Base-by-base conservation (phyloP, 1,140 invertebrate genomes). In the Platyscapa corneri region DNA sequence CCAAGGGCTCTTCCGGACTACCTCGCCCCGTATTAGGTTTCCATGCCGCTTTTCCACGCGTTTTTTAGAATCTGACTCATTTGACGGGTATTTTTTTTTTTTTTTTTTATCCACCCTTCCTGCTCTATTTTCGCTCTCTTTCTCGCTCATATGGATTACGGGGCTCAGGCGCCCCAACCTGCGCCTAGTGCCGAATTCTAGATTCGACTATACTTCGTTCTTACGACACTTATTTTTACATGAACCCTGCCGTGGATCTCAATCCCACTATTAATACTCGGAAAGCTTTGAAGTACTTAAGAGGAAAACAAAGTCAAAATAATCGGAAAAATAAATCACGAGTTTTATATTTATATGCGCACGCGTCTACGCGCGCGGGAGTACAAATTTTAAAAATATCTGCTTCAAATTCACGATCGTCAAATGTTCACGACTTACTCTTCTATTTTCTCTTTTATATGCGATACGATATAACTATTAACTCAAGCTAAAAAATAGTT, bases 61-160 rank as follows among this genome's bases (percentile, higher is more conserved):
- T 70, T 70, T 70, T 70, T 70, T 70, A 37, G 32, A 37, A 32
- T 70, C 67, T 70, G 67, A 70, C 34, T 70, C 67, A 70, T 39
- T 70, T 37, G 2, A 20, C 34, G 67, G 23, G 32, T 6, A 3
- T 70, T 70, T 70, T 37, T 70, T 67, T n/a, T n/a, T n/a, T n/a
- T n/a, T n/a, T n/a, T n/a, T n/a, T n/a, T n/a, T n/a, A n/a, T 12
- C 30, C 5, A 30, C 30, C 37, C 37, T 1, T 1, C 70, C 10
- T 53, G 34, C 34, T 72, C 67, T 72, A 72, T 72, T 72, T 72
- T 39, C 5, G 20, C 1, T 7, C 67, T 67, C 23, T 5, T 39
- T 16, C 67, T 14, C 32, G n/a, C 23, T 67, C 16, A 34, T 34
- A 8, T 67, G 65, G 65, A 67, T 67, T 34, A 67, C 34, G 30